Base-by-base conservation (phyloP, 2,888 invertebrate species). In the Zeuzera pyrina region DNA sequence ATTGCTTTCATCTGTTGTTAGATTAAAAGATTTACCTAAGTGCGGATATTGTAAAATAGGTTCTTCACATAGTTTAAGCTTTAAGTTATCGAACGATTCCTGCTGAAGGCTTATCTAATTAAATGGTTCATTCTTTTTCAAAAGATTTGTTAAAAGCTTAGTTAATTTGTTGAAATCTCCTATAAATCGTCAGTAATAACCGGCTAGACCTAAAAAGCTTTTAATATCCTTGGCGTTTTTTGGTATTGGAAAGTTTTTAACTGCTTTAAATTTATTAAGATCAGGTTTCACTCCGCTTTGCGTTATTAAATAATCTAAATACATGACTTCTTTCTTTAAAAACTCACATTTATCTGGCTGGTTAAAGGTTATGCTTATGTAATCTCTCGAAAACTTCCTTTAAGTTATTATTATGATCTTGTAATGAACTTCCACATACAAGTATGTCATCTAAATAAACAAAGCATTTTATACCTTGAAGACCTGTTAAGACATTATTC, bases 101-200 rank as follows among this genome's bases (percentile, higher is more conserved):
- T 30, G 3, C 16, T 12, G 1, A 36, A 15, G 13, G 34, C 36
- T 13, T 31, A 16, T 1, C 29, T 33, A 36, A 28, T 12, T 33
- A 30, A 24, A 33, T n/a, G 19, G 26, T 35, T 15, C 32, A 26
- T 38, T 15, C n/a, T 35, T 33, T 15, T 30, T 34, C 16, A 32
- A 30, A 12, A 32, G 15, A 13, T 32, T 26, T 6, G 32, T 36
- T 12, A 39, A 16, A 6, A 31, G 34, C 21, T 33, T 10, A 13
- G 25, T 25, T 8, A 38, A 8, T 34, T 34, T 26, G 27, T 30
- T 30, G 19, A 38, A 39, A 6, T 51, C 29, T 27, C 35, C 22
- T 7, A 67, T 56, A 29, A 63, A 65, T 25, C 49, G 38, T 6
- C 60, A 15, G 23, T 63, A 65, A 27, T 60, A 67, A 0, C 53